These are phyloP conservation scores for Coptotermes formosanus DNA, from an alignment of 1,140 invertebrate genomes.

Conservation along the genomic window DNA sequence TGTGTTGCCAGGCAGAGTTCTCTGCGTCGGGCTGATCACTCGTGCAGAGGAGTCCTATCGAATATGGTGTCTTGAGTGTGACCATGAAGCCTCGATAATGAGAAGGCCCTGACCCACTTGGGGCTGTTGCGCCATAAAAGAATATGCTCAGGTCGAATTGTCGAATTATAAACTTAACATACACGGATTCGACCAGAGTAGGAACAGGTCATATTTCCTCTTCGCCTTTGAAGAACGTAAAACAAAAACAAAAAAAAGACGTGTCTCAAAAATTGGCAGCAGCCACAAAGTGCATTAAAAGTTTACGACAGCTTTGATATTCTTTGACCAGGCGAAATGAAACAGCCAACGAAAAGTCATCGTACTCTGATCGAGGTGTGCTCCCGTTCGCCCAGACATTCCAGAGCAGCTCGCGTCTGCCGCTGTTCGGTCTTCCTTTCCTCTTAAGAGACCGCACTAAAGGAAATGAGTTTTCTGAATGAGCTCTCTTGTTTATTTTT, in stretches of 20 bases:
- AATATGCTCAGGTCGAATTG: too few species aligned
- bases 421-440: not conserved
- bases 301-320: not conserved
- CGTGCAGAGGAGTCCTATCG: too few species aligned
- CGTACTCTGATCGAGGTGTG: too few species aligned
- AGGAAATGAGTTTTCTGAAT: conserved; percentile 19
- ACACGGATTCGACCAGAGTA: too few species aligned
- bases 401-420: not conserved
- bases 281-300: not conserved
- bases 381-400: not conserved
- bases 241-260: not conserved
- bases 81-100: too few species aligned
- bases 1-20: too few species aligned
- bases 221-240: not conserved
- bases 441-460: not conserved
- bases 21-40: too few species aligned
- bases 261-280: not conserved
- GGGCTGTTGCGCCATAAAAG: too few species aligned
- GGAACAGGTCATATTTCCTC: too few species aligned
- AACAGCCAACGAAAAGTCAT: not conserved
- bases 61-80: too few species aligned
- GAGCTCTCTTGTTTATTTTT: conserved; percentile 19
- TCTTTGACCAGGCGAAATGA: not conserved
- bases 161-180: too few species aligned
- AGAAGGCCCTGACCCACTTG: too few species aligned